Conservation (phyloP, 2,113 vertebrate genomes). For the Leptobrachium ailaonicum region DNA sequence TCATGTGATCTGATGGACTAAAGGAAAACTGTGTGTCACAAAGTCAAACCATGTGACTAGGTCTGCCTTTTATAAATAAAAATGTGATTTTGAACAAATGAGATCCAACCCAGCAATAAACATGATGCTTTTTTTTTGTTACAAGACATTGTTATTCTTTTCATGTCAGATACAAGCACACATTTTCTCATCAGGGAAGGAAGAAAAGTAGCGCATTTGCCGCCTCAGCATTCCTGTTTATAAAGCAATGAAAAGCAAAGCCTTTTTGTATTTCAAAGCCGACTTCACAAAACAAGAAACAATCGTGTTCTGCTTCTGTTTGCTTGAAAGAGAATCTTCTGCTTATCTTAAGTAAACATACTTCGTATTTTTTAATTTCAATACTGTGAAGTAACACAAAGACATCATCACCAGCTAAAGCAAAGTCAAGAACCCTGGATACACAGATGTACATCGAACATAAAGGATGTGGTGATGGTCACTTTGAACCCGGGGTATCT, state of each 20-base stretch:
- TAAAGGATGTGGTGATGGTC: not conserved
- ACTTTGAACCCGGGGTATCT: too few species aligned
- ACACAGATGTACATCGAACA: not conserved
- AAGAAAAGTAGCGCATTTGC: not conserved
- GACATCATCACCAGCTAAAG: constrained; percentile 3
- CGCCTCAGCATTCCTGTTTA: constrained; percentile 11
- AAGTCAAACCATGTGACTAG: too few species aligned
- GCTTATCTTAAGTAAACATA: constrained; percentile 37
- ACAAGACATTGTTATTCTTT: too few species aligned
- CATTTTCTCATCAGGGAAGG: too few species aligned
- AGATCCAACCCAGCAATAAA: too few species aligned
- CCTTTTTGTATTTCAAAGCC: constrained; percentile 29
- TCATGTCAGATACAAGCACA: too few species aligned
- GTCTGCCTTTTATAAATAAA: too few species aligned
- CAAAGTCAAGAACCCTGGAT: constrained; percentile 7
- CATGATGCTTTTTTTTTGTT: too few species aligned
- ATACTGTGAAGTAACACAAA: constrained; percentile 9
- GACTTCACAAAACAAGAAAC: constrained; percentile 28
- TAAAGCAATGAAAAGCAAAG: constrained; percentile 9
- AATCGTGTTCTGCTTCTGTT: constrained; percentile 12
- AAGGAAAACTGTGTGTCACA: too few species aligned
- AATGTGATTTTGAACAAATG: too few species aligned
- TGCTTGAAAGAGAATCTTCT: constrained; percentile 3
- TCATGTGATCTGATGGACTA: too few species aligned
- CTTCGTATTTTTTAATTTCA: not conserved